Evolutionary conservation across 37 sponge, comb jelly and placozoan species (phyloP).

Genomic region (Oopsacas minuta): DNA sequence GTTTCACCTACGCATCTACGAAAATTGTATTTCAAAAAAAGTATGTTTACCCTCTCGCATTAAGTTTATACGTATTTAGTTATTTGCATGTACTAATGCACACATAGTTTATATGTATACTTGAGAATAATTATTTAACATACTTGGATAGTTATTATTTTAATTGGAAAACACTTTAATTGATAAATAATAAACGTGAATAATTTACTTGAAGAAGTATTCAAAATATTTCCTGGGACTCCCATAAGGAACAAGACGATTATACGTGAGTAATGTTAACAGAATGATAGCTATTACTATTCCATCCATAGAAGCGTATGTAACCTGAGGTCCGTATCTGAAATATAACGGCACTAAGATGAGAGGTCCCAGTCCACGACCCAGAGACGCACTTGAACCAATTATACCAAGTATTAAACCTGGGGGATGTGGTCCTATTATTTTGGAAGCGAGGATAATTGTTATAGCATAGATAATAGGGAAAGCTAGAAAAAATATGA

Average conservation of each 20-base stretch:
- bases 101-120: too few relatives aligned
- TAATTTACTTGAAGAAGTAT: too few relatives aligned
- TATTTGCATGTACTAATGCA: too few relatives aligned
- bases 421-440: background rate
- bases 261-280: background rate
- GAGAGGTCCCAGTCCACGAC: background rate
- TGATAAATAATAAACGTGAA: too few relatives aligned
- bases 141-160: too few relatives aligned
- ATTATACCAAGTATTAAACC: background rate
- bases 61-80: too few relatives aligned
- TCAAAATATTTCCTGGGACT: too few relatives aligned
- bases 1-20: too few relatives aligned
- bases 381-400: background rate
- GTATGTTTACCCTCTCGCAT: too few relatives aligned
- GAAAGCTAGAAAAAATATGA: background rate
- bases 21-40: too few relatives aligned
- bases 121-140: too few relatives aligned
- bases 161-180: too few relatives aligned
- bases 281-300: background rate
- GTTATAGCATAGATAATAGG: background rate
- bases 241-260: background rate
- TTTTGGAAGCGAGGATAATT: background rate
- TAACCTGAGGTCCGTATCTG: background rate
- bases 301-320: background rate
- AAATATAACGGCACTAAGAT: background rate